Percentiles rank a stretch among this genome's conserved stretches.
Conservation (phyloP, 2,888 invertebrate genomes). For the Serripes groenlandicus region DNA sequence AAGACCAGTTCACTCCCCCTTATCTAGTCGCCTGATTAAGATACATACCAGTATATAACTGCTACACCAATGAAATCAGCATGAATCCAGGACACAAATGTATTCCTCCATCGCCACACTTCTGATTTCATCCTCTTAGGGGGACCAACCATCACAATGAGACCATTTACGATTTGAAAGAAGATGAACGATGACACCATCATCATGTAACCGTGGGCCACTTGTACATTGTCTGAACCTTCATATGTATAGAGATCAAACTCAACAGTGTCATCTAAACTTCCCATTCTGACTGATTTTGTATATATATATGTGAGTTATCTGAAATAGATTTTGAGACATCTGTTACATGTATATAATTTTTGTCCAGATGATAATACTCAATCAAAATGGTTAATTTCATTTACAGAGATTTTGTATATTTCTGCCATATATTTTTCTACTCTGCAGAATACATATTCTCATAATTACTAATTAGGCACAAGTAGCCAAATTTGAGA, state of each 20-base stretch:
- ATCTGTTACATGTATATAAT: no score
- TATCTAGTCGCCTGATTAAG: not conserved
- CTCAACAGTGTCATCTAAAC: not conserved
- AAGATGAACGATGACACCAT: conserved; percentile 3
- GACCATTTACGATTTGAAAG: conserved; percentile 36
- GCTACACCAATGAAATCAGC: conserved; percentile 75
- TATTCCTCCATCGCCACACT: conserved; percentile 77
- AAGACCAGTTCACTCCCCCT: no score
- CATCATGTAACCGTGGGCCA: conserved; percentile 28
- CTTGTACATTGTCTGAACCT: conserved; percentile 44
- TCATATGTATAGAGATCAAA: conserved; percentile 50
- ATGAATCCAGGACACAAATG: conserved; percentile 80
- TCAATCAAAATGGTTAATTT: no score
- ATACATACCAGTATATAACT: conserved; percentile 79
- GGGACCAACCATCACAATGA: conserved; percentile 40
- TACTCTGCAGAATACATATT: no score
- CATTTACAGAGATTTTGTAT: no score
- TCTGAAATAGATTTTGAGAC: no score
- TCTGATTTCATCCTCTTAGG: conserved; percentile 64
- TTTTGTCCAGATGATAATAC: no score
- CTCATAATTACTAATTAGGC: no score
- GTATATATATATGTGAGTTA: no score
- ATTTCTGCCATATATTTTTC: no score
- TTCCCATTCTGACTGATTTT: no score
- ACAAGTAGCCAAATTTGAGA: no score